Evolutionary conservation across 2,113 vertebrate species (phyloP), one percentile per base, ranked within the genome.

Genomic region (Limnothrissa miodon): DNA sequence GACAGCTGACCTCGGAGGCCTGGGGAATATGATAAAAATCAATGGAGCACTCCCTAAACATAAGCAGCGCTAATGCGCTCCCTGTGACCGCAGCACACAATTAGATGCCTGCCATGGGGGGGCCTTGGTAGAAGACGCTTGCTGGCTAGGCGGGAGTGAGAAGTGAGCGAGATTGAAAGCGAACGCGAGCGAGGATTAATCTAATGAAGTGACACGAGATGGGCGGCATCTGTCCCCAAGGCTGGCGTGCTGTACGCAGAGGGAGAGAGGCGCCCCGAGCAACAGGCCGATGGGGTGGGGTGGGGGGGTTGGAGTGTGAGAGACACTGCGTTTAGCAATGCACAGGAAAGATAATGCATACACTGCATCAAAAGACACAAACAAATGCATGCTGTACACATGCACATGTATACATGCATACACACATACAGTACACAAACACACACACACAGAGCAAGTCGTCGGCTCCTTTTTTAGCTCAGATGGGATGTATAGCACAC

Each of bases 121-220:
- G 86, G 59, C 7, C 87, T 62, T 96, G 93, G 95, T 94, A 91
- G 92, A 91, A 62, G 82, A 86, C 90, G 91, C 91, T 84, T 82
- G 86, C 93, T 91, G 42, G 42, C 42, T 2, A 42, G 42, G 42
- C 42, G 42, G 42, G 42, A 42, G 6, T 42, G 42, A 93, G 93
- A 92, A 93, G 92, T 93, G 66, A 91, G 87, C 91, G 88, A 36
- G 85, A 93, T 86, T 92, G 91, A 91, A 95, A 95, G 92, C 88
- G 86, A 93, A 89, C 59, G 87, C 89, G 91, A 91, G 92, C 88
- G 89, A 90, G 93, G 93, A 92, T 95, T 94, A 95, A 96, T 95
- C 90, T 91, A 96, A 94, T 94, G 92, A 93, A 91, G 84, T 85
- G 84, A 90, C 92, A 92, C 87, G 87, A 91, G 91, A 93, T 93